These are phyloP conservation scores for Drosophila hawaiiensis DNA, from an alignment of 2,888 invertebrate genomes.

Conservation along the genomic window DNA sequence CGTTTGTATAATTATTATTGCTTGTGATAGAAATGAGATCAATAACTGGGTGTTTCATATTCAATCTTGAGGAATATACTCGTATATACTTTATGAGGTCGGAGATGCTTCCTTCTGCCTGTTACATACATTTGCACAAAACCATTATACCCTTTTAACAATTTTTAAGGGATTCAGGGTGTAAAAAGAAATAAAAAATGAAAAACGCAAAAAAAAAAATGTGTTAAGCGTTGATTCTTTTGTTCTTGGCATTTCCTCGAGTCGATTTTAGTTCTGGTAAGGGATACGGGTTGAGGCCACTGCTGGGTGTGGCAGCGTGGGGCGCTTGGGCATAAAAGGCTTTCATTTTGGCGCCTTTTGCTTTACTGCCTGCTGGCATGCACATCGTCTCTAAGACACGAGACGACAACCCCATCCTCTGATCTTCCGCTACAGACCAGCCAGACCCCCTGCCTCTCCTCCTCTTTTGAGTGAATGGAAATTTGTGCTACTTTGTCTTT, in stretches of 20 bases:
- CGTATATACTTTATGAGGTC: neutral
- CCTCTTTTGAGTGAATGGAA: conserved; percentile 46
- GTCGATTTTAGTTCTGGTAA: conserved; percentile 17
- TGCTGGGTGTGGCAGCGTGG: neutral
- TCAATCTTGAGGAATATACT: neutral
- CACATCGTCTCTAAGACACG: conserved; percentile 66
- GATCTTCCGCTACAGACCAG: neutral
- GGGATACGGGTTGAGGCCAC: neutral
- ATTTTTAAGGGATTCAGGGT: neutral
- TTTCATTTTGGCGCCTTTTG: conserved; percentile 74
- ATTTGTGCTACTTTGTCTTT: conserved; percentile 82
- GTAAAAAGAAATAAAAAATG: conserved; percentile 12
- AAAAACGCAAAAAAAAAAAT: conserved; percentile 14
- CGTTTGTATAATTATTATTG: too few relatives aligned
- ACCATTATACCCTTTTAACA: neutral
- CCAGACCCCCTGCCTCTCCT: neutral
- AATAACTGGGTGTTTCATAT: neutral
- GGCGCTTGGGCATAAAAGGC: conserved; percentile 39
- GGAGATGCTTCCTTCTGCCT: neutral
- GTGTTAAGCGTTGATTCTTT: conserved; percentile 80
- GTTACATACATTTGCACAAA: neutral
- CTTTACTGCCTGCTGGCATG: conserved; percentile 70
- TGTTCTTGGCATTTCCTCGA: conserved; percentile 67
- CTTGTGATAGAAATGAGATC: too few relatives aligned
- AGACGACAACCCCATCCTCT: conserved; percentile 39